phyloP scores from a whole-genome alignment of 1,140 invertebrate genomes.

The Oncopodura yosiiana region DNA sequence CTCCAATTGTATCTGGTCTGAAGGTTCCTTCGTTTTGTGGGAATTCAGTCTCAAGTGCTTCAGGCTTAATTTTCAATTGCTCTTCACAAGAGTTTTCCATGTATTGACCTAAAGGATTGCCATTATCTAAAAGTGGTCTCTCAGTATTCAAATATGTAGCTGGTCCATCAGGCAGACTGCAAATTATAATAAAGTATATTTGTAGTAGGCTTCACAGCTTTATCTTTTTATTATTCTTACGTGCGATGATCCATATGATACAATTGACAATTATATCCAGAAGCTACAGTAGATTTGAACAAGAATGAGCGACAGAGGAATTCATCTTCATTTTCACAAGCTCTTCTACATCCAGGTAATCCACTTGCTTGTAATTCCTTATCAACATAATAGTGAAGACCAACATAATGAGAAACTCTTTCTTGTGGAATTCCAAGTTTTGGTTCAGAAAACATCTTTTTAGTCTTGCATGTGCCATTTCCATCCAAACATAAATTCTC shows the following conservation, averaged over 20 bases:
- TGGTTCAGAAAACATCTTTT: conserved; percentile 63
- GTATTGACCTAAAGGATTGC: conserved; percentile 76
- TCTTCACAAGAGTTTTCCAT: conserved; percentile 76
- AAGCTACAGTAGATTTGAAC: conserved; percentile 49
- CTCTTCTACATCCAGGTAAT: conserved; percentile 70
- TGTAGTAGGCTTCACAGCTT: too few relatives aligned
- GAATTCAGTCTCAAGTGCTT: conserved; percentile 7
- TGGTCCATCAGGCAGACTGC: conserved; percentile 76
- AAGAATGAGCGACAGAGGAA: conserved; percentile 85
- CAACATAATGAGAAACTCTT: conserved; percentile 77
- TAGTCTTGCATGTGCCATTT: conserved; percentile 42
- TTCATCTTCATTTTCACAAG: conserved; percentile 84
- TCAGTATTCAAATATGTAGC: conserved; percentile 80
- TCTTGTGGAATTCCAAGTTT: conserved; percentile 78
- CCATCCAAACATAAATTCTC: conserved; percentile 88
- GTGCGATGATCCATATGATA: conserved; percentile 88
- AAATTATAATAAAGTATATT: too few relatives aligned
- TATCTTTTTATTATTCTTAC: too few relatives aligned
- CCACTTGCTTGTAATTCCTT: conserved; percentile 79
- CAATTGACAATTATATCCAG: conserved; percentile 77
- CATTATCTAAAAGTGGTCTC: conserved; percentile 77
- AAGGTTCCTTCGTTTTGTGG: conserved; percentile 17
- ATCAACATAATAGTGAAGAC: conserved; percentile 83
- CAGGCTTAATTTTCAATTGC: conserved; percentile 28
- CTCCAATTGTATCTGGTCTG: conserved; percentile 20